phyloP scores from a whole-genome alignment of 1,140 invertebrate species.

The Pollicipes pollicipes region DNA sequence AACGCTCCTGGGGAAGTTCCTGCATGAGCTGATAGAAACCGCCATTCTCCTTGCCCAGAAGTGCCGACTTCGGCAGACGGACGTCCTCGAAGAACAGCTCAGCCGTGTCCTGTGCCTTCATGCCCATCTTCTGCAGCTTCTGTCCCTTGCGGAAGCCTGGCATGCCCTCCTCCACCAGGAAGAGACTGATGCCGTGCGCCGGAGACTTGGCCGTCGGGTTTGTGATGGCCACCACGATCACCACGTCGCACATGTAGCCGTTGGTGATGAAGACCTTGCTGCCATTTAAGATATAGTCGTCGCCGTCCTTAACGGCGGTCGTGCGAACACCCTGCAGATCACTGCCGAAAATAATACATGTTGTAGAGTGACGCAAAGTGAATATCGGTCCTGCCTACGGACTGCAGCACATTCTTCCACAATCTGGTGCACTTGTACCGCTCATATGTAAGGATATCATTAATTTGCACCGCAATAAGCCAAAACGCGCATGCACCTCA shows the following conservation, averaged over 20 bases:
- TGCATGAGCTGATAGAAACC: constrained; percentile 35
- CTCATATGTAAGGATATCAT: too few relatives aligned
- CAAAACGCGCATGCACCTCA: too few relatives aligned
- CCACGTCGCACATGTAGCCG: constrained; percentile 30
- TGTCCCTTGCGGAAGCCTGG: constrained; percentile 31
- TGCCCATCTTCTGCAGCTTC: constrained; percentile 31
- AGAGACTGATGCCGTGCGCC: constrained; percentile 33
- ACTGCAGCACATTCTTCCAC: too few relatives aligned
- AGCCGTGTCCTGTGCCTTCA: constrained; percentile 33
- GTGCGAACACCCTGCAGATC: constrained; percentile 32
- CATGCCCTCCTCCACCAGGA: constrained; percentile 31
- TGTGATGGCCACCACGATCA: constrained; percentile 32
- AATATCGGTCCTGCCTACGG: too few relatives aligned
- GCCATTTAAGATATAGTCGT: constrained; percentile 33
- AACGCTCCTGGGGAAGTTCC: constrained; percentile 32
- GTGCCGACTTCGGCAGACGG: constrained; percentile 26
- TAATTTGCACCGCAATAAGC: too few relatives aligned
- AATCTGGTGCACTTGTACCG: too few relatives aligned
- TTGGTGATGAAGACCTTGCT: constrained; percentile 34
- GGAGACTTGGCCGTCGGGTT: constrained; percentile 27
- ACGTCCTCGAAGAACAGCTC: constrained; percentile 36
- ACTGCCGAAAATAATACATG: constrained; percentile 20
- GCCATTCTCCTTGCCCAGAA: constrained; percentile 30
- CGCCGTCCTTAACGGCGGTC: constrained; percentile 29
- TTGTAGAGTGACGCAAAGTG: too few relatives aligned